Evolutionary conservation across 2,797 vertebrate genomes (phyloP), one percentile per base, ranked within the genome.

Genomic region (Synanceia verrucosa): DNA sequence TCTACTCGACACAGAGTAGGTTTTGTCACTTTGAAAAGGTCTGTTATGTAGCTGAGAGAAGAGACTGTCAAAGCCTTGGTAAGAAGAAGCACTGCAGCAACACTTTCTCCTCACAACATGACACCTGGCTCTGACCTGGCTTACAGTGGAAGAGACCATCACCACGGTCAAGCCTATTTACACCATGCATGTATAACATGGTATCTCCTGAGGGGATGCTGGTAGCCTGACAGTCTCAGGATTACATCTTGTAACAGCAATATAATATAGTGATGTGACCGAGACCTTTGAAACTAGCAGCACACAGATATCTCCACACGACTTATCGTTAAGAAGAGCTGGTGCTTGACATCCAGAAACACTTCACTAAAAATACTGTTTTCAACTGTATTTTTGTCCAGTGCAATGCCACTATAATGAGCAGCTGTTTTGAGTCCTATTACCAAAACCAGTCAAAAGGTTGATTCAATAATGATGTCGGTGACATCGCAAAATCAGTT

Each of bases 91-190:
- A 26, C 11, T 21, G 31, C 53, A 74, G 73, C 23, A 60, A 76
- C 56, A 77, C 65, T 68, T 73, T 77, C 41, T 69, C 33, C 9
- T 5, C 13, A 69, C 65, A 81, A 76, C 69, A 65, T 57, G 57
- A 56, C 65, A 76, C 61, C 73, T 76, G 50, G 33, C 11, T 82
- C 52, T 67, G 79, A 75, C 82, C 80, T n/a, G n/a, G n/a, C n/a
- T 85, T 57, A 3, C 66, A 83, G 61, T 26, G 53, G 43, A 67
- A 50, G 52, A 79, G 62, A 69, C 69, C 24, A 65, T 72, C 69
- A 57, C 74, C 62, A 62, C 69, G 70, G 78, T 81, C 53, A 47
- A 50, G 24, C 55, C 37, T 36, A 60, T 81, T 81, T 81, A 73
- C 55, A 75, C 11, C 29, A 57, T 46, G n/a, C 18, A 48, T 57